These are phyloP conservation scores for Tridacna gigas DNA, from an alignment of 2,888 invertebrate genomes.

Conservation along the genomic window DNA sequence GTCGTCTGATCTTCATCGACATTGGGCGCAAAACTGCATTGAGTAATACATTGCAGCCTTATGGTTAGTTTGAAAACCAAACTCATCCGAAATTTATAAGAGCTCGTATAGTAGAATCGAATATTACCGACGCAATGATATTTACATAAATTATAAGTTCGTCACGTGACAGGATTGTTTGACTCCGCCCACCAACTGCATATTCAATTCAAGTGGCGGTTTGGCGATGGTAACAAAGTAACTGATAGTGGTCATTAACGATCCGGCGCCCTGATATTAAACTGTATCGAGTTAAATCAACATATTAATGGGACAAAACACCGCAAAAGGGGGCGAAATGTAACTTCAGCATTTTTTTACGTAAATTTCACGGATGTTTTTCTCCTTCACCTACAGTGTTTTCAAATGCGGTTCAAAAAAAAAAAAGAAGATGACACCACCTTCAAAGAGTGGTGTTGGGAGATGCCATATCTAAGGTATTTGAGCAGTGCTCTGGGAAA, in stretches of 20 bases:
- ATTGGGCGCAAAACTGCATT: too few relatives aligned
- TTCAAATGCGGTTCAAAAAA: too few relatives aligned
- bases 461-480: too few relatives aligned
- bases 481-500: too few relatives aligned
- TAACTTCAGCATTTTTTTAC: background rate
- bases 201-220: constrained; percentile 13
- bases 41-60: too few relatives aligned
- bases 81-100: constrained; percentile 22
- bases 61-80: too few relatives aligned
- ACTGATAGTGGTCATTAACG: constrained; percentile 52
- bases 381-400: too few relatives aligned
- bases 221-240: constrained; percentile 36
- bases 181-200: constrained; percentile 38
- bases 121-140: constrained; percentile 53
- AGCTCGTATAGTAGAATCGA: constrained; percentile 35
- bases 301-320: constrained; percentile 29
- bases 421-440: too few relatives aligned
- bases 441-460: too few relatives aligned
- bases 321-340: background rate
- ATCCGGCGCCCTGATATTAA: constrained; percentile 24
- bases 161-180: constrained; percentile 49
- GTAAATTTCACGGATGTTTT: too few relatives aligned
- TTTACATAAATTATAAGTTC: constrained; percentile 59
- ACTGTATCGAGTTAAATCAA: constrained; percentile 56
- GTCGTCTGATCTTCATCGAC: too few relatives aligned